Percentiles rank a stretch among this genome's conserved stretches.
These are phyloP conservation scores for Noctua janthina DNA, from an alignment of 2,888 invertebrate species.

Conservation along the genomic window DNA sequence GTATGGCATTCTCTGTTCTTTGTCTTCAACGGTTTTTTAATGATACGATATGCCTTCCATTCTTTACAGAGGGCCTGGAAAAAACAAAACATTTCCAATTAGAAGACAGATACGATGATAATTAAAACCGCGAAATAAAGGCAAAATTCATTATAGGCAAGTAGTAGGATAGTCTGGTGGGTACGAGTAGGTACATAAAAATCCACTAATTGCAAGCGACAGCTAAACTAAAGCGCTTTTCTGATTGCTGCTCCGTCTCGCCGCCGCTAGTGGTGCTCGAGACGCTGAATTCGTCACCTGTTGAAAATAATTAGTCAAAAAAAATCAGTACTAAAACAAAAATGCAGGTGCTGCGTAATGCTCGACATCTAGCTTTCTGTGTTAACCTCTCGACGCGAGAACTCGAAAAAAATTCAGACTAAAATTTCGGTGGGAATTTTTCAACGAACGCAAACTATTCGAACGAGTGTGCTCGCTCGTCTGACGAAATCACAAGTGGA, in stretches of 20 bases:
- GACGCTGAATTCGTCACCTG: slow-evolving; percentile 90
- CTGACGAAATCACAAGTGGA: slow-evolving; percentile 77
- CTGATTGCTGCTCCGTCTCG: slow-evolving; percentile 82
- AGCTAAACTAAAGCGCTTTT: slow-evolving; percentile 83
- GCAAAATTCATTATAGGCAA: slow-evolving; percentile 67
- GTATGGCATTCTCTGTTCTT: slow-evolving; percentile 9
- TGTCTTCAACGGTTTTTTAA: slow-evolving; percentile 20
- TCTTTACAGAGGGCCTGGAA: slow-evolving; percentile 11
- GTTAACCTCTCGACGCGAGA: slow-evolving; percentile 82
- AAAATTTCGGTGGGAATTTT: slow-evolving; percentile 78
- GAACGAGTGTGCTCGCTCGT: slow-evolving; percentile 76
- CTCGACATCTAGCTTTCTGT: slow-evolving; percentile 83
- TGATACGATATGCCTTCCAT: slow-evolving; percentile 16
- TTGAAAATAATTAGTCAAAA: slow-evolving; percentile 91
- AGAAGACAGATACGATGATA: slow-evolving; percentile 46
- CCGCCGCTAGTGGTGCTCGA: slow-evolving; percentile 84
- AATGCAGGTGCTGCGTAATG: slow-evolving; percentile 84
- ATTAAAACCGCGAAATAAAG: slow-evolving; percentile 58
- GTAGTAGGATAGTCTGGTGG: slow-evolving; percentile 67
- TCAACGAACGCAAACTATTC: slow-evolving; percentile 77
- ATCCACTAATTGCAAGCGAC: slow-evolving; percentile 86
- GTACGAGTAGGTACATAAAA: slow-evolving; percentile 69
- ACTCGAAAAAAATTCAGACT: slow-evolving; percentile 67
- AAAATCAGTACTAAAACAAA: slow-evolving; percentile 88
- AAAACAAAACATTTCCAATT: slow-evolving; percentile 45